phyloP scores from a whole-genome alignment of 2,113 vertebrate genomes.

The Pseudopodoces humilis region DNA sequence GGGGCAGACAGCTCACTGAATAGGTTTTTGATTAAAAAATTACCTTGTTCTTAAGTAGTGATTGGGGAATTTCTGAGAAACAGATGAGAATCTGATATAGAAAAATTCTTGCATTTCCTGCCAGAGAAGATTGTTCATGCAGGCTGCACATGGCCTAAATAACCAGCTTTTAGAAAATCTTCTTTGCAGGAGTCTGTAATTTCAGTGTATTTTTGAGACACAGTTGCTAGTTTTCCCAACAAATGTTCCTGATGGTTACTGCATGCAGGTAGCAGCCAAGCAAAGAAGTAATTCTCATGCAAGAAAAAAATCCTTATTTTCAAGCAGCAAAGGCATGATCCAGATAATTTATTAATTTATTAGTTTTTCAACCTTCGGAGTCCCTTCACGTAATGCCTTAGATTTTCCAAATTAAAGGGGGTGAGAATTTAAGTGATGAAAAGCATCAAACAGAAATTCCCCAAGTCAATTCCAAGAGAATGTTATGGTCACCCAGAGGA shows the following conservation, averaged over 20 bases:
- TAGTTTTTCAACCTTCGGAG: not conserved
- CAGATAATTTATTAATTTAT: not conserved
- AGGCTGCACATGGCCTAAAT: not conserved
- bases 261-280: not conserved
- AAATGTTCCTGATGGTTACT: not conserved
- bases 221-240: not conserved
- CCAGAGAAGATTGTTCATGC: not conserved
- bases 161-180: not conserved
- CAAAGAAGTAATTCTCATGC: not conserved
- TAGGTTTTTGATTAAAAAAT: slow-evolving; percentile 67
- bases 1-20: slow-evolving; percentile 53
- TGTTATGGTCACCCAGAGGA: not conserved
- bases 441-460: not conserved
- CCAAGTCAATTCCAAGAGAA: not conserved
- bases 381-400: not conserved
- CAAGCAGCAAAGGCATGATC: not conserved
- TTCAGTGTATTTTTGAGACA: not conserved
- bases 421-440: not conserved
- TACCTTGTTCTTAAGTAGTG: slow-evolving; percentile 45
- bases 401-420: not conserved
- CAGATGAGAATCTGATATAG: not conserved
- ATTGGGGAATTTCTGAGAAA: slow-evolving; percentile 18
- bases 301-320: not conserved
- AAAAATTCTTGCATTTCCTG: not conserved
- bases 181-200: not conserved